Conservation (phyloP, 2,888 invertebrate genomes). For the Meliscaeva auricollis region DNA sequence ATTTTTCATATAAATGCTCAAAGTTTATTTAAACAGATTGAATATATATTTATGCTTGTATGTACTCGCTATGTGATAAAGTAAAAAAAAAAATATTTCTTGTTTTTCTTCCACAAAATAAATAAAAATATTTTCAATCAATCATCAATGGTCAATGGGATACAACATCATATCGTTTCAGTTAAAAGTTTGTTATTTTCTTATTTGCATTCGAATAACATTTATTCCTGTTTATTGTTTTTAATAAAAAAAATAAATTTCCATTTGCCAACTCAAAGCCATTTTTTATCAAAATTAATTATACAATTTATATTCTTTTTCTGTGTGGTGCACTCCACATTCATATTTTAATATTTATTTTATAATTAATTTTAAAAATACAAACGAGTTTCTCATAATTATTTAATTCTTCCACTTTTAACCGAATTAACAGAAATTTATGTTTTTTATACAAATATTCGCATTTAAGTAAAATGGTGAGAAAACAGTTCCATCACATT, state of each 20-base stretch:
- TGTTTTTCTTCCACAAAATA: neutral
- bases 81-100: neutral
- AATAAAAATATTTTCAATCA: neutral
- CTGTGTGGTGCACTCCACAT: neutral
- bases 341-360: neutral
- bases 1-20: too few relatives aligned
- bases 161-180: neutral
- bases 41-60: too few relatives aligned
- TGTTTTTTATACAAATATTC: too few relatives aligned
- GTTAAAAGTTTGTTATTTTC: neutral
- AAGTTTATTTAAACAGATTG: too few relatives aligned
- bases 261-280: neutral
- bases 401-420: neutral
- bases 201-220: neutral
- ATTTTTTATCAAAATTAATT: neutral
- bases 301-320: neutral
- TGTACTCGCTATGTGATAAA: neutral
- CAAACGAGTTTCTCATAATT: neutral
- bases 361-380: neutral
- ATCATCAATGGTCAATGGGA: neutral
- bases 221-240: neutral
- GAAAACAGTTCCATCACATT: too few relatives aligned
- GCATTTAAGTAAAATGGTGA: too few relatives aligned
- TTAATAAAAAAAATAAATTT: neutral
- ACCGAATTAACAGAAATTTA: too few relatives aligned